These are phyloP conservation scores for Pachypanchax playfairii DNA, from an alignment of 2,113 vertebrate genomes.

Conservation along the genomic window DNA sequence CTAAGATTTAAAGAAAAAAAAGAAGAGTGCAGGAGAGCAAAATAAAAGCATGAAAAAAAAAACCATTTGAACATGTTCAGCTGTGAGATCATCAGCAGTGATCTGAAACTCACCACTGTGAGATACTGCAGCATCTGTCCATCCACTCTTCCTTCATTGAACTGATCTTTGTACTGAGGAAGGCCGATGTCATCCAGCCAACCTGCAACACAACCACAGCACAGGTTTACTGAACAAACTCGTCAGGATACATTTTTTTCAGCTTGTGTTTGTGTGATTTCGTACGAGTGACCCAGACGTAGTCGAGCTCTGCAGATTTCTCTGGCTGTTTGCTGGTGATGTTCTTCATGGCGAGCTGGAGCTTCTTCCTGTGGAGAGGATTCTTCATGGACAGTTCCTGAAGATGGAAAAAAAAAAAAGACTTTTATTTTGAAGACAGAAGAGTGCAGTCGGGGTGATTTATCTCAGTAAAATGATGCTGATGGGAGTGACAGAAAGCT, in stretches of 20 bases:
- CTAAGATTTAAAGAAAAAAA: constrained; percentile 70
- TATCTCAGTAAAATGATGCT: background rate
- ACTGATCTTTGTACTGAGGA: constrained; percentile 98
- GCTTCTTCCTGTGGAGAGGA: constrained; percentile 93
- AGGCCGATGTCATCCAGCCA: constrained; percentile 98
- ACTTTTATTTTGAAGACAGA: too few species aligned
- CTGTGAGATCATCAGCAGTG: background rate
- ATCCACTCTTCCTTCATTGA: constrained; percentile 93
- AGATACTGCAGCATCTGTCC: constrained; percentile 95
- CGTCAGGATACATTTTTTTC: background rate
- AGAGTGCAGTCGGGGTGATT: background rate
- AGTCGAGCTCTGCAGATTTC: constrained; percentile 89
- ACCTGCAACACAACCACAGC: constrained; percentile 63
- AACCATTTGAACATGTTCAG: too few species aligned
- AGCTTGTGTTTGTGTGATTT: constrained; percentile 2
- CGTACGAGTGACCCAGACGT: constrained; percentile 97
- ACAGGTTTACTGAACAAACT: too few species aligned
- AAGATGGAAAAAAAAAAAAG: constrained; percentile 3
- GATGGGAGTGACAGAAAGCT: background rate
- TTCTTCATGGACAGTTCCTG: constrained; percentile 96
- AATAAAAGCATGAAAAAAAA: background rate
- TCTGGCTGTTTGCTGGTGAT: constrained; percentile 84
- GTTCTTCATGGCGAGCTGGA: constrained; percentile 88
- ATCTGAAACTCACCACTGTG: constrained; percentile 87
- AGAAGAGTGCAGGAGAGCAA: background rate